Evolutionary conservation across 2,113 vertebrate genomes (phyloP), one percentile per base, ranked within the genome.

Genomic region (Rallus limicola): DNA sequence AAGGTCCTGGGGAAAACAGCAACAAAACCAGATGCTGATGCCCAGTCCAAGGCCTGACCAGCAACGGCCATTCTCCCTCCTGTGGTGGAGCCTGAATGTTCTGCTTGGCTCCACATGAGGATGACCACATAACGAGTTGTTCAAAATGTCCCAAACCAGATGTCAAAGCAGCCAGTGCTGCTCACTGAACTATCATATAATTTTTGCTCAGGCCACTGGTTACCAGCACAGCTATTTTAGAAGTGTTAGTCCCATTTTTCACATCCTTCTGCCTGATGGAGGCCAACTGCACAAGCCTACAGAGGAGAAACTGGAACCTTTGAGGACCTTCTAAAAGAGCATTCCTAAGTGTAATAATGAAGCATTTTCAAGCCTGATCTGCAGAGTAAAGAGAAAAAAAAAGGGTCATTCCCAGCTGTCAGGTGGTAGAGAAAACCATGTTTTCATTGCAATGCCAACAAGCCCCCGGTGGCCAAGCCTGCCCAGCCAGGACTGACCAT

Each of bases 131-230:
- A 16, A 16, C n/a, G 2, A 88, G 64, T 58, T 24, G 74, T n/a
- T 80, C 92, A 59, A 69, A 67, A 28, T 11, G 40, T 29, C 72
- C 83, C 89, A 55, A 78, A 71, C 26, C 67, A 92, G 88, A 93
- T 59, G 68, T 53, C 92, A 90, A 42, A 76, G 83, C 62, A 88
- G 46, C 88, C 88, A 91, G 28, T 18, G 1, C 55, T n/a, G 36
- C 85, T 24, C 11, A n/a, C 79, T 74, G 77, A 83, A 33, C 71
- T 34, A 67, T 19, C 90, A 4, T 55, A 6, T 69, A 65, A 85
- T 63, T 88, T 94, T 56, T 95, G 68, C 82, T 74, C 79, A 83
- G 85, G 79, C 82, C 92, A 86, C 52, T 59, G 72, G 60, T 94
- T 82, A 91, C 2, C 71, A 90, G 90, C 68, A 81, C 79, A 71